Conservation (phyloP, 1,140 invertebrate species). For the Probaryconus sp. region DNA sequence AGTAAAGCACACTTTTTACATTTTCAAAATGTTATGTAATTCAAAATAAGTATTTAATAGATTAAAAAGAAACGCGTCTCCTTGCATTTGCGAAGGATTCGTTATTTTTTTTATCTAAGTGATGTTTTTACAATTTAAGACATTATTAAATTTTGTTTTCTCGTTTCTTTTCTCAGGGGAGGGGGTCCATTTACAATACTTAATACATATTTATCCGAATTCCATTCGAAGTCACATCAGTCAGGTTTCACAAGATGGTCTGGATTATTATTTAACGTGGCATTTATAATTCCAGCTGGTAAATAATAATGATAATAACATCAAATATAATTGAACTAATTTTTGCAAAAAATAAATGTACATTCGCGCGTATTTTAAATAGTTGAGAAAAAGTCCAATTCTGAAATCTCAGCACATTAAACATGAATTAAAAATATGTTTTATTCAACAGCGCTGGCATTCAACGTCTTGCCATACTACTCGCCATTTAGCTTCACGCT, state of each 20-base stretch:
- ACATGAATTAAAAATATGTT: constrained; percentile 31
- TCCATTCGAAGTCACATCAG: constrained; percentile 69
- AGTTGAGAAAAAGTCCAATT: too few relatives aligned
- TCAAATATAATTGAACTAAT: not conserved
- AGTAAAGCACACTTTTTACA: constrained; percentile 67
- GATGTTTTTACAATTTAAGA: constrained; percentile 6
- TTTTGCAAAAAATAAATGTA: not conserved
- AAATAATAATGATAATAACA: constrained; percentile 28
- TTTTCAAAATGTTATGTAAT: too few relatives aligned
- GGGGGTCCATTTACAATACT: constrained; percentile 73
- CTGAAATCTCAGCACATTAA: not conserved
- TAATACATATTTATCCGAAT: constrained; percentile 72
- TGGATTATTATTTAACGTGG: constrained; percentile 64
- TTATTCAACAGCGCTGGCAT: constrained; percentile 76
- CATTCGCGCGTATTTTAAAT: too few relatives aligned
- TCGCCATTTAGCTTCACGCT: constrained; percentile 67
- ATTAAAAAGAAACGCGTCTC: not conserved
- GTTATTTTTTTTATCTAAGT: too few relatives aligned
- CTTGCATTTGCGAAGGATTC: too few relatives aligned
- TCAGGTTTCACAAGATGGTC: constrained; percentile 66
- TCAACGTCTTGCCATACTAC: constrained; percentile 76
- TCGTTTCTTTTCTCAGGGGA: constrained; percentile 60
- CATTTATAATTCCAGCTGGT: constrained; percentile 72
- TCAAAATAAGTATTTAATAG: not conserved
- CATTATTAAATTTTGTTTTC: not conserved